phyloP scores from a whole-genome alignment of 2,797 vertebrate species.

The Oreortyx pictus region DNA sequence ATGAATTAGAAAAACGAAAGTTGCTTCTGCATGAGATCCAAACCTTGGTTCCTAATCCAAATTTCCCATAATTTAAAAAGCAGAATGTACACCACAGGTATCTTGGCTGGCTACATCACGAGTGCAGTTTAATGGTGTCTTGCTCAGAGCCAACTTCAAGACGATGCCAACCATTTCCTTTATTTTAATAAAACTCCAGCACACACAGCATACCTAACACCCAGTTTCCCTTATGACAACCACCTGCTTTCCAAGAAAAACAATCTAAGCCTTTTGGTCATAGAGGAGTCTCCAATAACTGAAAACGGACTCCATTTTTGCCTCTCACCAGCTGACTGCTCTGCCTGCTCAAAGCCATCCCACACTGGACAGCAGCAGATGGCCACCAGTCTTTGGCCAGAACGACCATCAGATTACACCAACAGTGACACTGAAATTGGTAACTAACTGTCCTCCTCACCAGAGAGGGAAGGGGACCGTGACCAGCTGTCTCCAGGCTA shows the following conservation, averaged over 20 bases:
- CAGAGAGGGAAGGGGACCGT: not conserved
- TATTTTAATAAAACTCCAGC: conserved; percentile 12
- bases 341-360: not conserved
- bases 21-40: not conserved
- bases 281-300: not conserved
- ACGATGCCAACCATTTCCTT: conserved; percentile 8
- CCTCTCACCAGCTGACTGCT: not conserved
- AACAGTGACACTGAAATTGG: not conserved
- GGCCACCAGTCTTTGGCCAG: not conserved
- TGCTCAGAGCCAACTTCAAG: not conserved
- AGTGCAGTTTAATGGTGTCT: not conserved
- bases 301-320: not conserved
- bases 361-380: not conserved
- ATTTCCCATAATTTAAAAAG: not conserved
- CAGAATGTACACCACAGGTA: conserved; percentile 35
- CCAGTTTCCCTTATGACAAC: not conserved
- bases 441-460: not conserved
- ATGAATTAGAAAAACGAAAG: not conserved
- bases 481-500: not conserved
- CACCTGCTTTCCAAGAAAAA: conserved; percentile 24
- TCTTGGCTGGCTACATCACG: conserved; percentile 29
- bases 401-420: not conserved
- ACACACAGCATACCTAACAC: not conserved
- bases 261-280: not conserved
- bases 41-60: conserved; percentile 9